Evolutionary conservation across 2,888 invertebrate genomes (phyloP).

Genomic region (Priocnemis perturbator): DNA sequence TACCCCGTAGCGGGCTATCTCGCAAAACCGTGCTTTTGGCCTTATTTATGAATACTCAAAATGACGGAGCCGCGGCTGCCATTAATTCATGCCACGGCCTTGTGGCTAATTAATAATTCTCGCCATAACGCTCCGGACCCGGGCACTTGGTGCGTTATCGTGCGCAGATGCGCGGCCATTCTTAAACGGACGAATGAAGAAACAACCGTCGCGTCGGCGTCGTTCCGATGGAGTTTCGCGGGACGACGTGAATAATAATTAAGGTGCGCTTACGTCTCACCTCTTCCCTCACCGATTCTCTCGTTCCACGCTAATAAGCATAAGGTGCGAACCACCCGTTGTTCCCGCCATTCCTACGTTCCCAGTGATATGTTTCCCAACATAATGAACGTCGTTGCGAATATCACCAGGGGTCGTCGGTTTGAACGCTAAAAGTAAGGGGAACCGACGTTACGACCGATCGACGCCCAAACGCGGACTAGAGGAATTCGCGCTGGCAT

Average conservation of each 20-base stretch:
- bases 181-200: not conserved
- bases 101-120: slow-evolving; percentile 72
- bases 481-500: too few relatives aligned
- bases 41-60: slow-evolving; percentile 69
- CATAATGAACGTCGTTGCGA: slow-evolving; percentile 1
- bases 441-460: too few relatives aligned
- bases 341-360: not conserved
- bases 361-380: slow-evolving; percentile 2
- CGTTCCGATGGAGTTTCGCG: not conserved
- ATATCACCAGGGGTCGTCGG: not conserved
- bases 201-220: not conserved
- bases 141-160: not conserved
- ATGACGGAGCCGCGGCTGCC: slow-evolving; percentile 46
- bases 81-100: slow-evolving; percentile 57
- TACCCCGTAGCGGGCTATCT: slow-evolving; percentile 61
- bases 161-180: not conserved
- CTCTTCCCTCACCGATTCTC: not conserved
- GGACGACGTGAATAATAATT: slow-evolving; percentile 2
- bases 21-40: slow-evolving; percentile 63
- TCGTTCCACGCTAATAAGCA: slow-evolving; percentile 7
- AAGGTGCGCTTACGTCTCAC: not conserved
- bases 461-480: too few relatives aligned
- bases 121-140: slow-evolving; percentile 59
- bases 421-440: too few relatives aligned
- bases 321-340: slow-evolving; percentile 15